A percentile compares a stretch with the other conserved stretches of the same genome.
Evolutionary conservation across 1,140 invertebrate genomes (phyloP).

Genomic region (Drosophila cardini): DNA sequence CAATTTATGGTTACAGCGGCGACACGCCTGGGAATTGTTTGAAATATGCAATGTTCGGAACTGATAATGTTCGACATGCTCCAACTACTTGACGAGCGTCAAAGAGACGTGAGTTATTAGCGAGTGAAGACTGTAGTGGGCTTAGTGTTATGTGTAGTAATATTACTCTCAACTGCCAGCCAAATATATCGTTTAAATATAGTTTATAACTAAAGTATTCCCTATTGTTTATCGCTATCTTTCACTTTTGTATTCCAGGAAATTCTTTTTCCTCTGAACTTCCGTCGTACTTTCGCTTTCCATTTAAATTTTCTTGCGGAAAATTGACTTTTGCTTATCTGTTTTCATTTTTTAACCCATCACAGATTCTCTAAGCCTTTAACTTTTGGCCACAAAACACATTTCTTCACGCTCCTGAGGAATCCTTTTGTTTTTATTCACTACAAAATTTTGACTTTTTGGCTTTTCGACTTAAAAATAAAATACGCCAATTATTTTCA

Average conservation of each 20-base stretch:
- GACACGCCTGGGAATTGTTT: conserved; percentile 35
- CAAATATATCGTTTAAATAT: too few species aligned
- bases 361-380: conserved; percentile 18
- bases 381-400: conserved; percentile 44
- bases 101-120: conserved; percentile 8
- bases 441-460: conserved; percentile 70
- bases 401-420: conserved; percentile 26
- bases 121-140: neutral
- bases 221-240: too few species aligned
- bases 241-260: too few species aligned
- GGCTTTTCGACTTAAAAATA: conserved; percentile 69
- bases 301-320: conserved; percentile 6
- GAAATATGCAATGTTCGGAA: conserved; percentile 23
- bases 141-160: neutral
- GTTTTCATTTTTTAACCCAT: conserved; percentile 36
- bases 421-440: conserved; percentile 40
- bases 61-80: conserved; percentile 31
- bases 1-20: conserved; percentile 60
- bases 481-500: conserved; percentile 18
- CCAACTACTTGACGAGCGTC: neutral
- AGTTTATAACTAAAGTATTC: too few species aligned
- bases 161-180: too few species aligned
- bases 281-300: conserved; percentile 1
- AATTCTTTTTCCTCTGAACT: neutral
- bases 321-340: conserved; percentile 60